Evolutionary conservation across 1,140 invertebrate genomes (phyloP).

Genomic region (Drosophila equinoxialis): DNA sequence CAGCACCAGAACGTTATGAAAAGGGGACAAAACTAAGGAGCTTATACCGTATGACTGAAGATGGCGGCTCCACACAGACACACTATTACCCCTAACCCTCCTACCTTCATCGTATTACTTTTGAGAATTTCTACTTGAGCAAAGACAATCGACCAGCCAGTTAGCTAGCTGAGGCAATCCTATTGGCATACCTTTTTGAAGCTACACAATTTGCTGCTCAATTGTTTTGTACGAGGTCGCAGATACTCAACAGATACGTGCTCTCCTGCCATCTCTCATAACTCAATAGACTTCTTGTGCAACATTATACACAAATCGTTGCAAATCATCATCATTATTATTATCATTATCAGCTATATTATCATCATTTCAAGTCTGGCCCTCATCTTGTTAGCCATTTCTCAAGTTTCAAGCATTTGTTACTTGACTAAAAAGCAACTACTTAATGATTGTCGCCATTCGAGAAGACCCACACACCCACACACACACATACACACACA

Average conservation of each 20-base stretch:
- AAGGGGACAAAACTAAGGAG: conserved; percentile 14
- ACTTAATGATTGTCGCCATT: conserved; percentile 48
- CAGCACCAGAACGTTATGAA: not conserved
- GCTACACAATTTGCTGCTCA: conserved; percentile 79
- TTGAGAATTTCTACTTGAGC: not conserved
- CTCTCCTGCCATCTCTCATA: conserved; percentile 52
- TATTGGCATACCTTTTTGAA: conserved; percentile 45
- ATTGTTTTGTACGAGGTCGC: conserved; percentile 58
- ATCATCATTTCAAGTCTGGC: conserved; percentile 29
- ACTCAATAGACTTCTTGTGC: conserved; percentile 73
- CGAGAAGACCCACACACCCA: not conserved
- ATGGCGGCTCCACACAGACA: not conserved
- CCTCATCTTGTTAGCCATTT: conserved; percentile 69
- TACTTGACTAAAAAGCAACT: conserved; percentile 66
- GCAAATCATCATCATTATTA: conserved; percentile 66
- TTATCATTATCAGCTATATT: conserved; percentile 42
- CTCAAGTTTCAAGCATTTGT: conserved; percentile 62
- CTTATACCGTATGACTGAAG: not conserved
- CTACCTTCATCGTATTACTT: too few species aligned
- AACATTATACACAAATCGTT: conserved; percentile 53
- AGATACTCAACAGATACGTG: conserved; percentile 37
- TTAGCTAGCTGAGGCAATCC: conserved; percentile 5
- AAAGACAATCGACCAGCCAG: not conserved
- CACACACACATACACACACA: not conserved
- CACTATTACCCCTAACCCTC: not conserved